A percentile compares a stretch with the other conserved stretches of the same genome.
phyloP scores from a whole-genome alignment of 2,888 invertebrate genomes.

The Melinaea marsaeus region DNA sequence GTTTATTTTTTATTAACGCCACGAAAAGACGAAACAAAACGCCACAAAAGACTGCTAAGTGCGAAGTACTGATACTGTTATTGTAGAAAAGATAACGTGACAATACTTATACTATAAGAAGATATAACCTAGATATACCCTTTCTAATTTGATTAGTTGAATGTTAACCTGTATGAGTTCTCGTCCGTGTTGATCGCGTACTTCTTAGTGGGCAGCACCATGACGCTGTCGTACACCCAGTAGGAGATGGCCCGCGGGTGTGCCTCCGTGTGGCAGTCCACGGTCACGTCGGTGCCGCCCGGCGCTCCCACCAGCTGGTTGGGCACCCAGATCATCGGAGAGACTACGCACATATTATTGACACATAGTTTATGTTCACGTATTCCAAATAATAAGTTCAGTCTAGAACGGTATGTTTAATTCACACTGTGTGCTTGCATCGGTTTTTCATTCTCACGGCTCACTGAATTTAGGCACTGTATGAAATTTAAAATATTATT shows the following conservation, averaged over 20 bases:
- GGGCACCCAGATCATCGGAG: conserved; percentile 96
- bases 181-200: conserved; percentile 90
- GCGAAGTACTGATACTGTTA: no score
- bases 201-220: conserved; percentile 93
- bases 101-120: no score
- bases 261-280: conserved; percentile 95
- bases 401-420: no score
- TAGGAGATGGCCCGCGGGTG: conserved; percentile 94
- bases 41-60: no score
- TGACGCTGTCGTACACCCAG: conserved; percentile 93
- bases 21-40: no score
- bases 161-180: conserved; percentile 85
- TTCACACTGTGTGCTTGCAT: no score
- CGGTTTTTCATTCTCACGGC: no score
- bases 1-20: no score
- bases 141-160: conserved; percentile 1
- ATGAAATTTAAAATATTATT: no score
- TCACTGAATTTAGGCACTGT: no score
- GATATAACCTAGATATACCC: not conserved
- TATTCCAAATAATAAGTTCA: no score
- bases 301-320: conserved; percentile 96
- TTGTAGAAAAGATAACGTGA: no score
- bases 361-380: not conserved
- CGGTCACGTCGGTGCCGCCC: conserved; percentile 92
- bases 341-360: conserved; percentile 79